Evolutionary conservation across 2,797 vertebrate species (phyloP).

Genomic region (Sebastolobus alascanus): DNA sequence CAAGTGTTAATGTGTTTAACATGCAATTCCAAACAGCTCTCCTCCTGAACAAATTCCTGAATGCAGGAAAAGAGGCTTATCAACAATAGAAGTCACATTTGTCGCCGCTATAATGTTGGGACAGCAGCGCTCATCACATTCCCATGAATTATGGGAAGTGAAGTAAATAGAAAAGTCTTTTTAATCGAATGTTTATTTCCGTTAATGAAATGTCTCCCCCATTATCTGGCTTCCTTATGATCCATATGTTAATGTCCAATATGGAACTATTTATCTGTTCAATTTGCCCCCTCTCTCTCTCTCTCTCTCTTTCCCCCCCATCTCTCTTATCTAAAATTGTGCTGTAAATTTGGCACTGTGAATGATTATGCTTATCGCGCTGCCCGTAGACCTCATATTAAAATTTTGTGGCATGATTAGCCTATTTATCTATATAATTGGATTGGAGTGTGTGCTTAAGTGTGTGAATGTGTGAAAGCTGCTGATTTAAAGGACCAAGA

Average conservation of each 20-base stretch:
- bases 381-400: slow-evolving; percentile 85
- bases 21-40: background rate
- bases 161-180: slow-evolving; percentile 77
- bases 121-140: slow-evolving; percentile 54
- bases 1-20: background rate
- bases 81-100: slow-evolving; percentile 27
- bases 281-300: slow-evolving; percentile 74
- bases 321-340: slow-evolving; percentile 87
- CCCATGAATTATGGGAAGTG: slow-evolving; percentile 78
- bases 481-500: slow-evolving; percentile 75
- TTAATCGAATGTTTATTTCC: slow-evolving; percentile 84
- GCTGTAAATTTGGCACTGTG: slow-evolving; percentile 84
- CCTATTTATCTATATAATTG: slow-evolving; percentile 90
- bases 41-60: background rate
- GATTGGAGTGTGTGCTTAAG: slow-evolving; percentile 81
- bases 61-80: slow-evolving; percentile 5
- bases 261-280: slow-evolving; percentile 84
- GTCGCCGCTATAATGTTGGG: slow-evolving; percentile 55
- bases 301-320: slow-evolving; percentile 56
- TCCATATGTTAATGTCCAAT: slow-evolving; percentile 87
- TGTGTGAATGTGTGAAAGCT: slow-evolving; percentile 66
- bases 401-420: slow-evolving; percentile 88
- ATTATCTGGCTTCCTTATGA: slow-evolving; percentile 84
- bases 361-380: slow-evolving; percentile 87
- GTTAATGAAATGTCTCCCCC: slow-evolving; percentile 85